phyloP scores from a whole-genome alignment of 2,888 invertebrate genomes.

The Cerastoderma edule region DNA sequence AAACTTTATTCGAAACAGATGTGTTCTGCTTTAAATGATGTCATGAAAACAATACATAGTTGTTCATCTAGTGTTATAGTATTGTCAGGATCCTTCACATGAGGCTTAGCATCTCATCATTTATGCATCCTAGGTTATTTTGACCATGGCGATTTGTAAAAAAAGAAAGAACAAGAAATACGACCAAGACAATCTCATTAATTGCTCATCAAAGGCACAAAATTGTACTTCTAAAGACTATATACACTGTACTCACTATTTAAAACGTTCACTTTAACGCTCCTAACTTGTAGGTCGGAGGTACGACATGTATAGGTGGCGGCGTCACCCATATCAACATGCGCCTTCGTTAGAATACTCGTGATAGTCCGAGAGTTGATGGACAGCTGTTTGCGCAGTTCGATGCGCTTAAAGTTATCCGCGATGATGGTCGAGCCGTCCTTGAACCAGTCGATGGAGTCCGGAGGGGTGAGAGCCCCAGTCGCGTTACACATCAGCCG shows the following conservation, averaged over 20 bases:
- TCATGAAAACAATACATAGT: too few relatives aligned
- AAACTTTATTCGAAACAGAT: too few relatives aligned
- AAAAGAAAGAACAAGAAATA: too few relatives aligned
- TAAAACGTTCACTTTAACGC: constrained; percentile 71
- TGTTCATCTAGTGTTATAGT: too few relatives aligned
- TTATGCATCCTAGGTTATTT: too few relatives aligned
- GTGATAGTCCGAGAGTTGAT: constrained; percentile 64
- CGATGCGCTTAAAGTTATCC: constrained; percentile 35
- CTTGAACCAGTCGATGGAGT: constrained; percentile 68
- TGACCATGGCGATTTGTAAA: too few relatives aligned
- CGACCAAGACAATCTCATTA: too few relatives aligned
- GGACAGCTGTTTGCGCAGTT: constrained; percentile 54
- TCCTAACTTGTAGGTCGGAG: constrained; percentile 68
- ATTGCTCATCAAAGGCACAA: neutral
- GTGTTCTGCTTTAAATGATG: too few relatives aligned
- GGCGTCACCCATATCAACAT: constrained; percentile 67
- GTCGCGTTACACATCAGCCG: constrained; percentile 64
- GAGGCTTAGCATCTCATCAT: too few relatives aligned
- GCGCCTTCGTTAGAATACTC: constrained; percentile 66
- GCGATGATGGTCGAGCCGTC: constrained; percentile 61
- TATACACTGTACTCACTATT: constrained; percentile 67
- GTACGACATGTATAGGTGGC: constrained; percentile 75
- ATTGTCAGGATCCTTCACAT: too few relatives aligned
- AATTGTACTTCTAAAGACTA: neutral
- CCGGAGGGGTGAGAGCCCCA: constrained; percentile 57